Conservation (phyloP, 2,113 vertebrate genomes). For the Malaclemys terrapin region DNA sequence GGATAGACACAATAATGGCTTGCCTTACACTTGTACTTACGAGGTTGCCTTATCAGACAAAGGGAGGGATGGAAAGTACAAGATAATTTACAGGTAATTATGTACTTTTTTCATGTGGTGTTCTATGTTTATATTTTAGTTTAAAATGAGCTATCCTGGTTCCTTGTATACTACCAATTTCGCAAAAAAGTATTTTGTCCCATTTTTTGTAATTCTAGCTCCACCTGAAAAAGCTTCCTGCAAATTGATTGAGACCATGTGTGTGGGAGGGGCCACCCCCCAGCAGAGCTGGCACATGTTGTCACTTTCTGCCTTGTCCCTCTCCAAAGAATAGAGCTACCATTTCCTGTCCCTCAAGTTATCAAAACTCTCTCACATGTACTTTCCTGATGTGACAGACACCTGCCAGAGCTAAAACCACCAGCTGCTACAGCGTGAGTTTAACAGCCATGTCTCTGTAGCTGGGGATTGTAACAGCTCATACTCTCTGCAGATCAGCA, state of each 20-base stretch:
- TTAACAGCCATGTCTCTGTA: background rate
- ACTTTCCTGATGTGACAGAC: background rate
- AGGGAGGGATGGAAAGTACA: slow-evolving; percentile 95
- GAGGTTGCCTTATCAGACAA: slow-evolving; percentile 97
- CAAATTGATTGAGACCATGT: background rate
- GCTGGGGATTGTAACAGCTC: background rate
- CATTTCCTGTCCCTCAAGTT: background rate
- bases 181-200: background rate
- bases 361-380: background rate
- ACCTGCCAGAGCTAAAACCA: background rate
- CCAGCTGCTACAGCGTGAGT: no score
- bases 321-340: background rate
- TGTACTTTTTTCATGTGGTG: background rate
- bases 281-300: background rate
- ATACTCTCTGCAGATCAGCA: background rate
- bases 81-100: slow-evolving; percentile 93
- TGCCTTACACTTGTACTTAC: slow-evolving; percentile 91
- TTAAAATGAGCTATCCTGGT: background rate
- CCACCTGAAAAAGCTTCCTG: background rate
- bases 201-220: background rate
- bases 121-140: background rate
- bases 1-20: slow-evolving; percentile 87
- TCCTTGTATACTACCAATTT: background rate
- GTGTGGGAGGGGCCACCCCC: background rate
- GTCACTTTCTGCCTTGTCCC: background rate